phyloP scores from a whole-genome alignment of 2,113 vertebrate species.

The Balaenoptera acutorostrata region DNA sequence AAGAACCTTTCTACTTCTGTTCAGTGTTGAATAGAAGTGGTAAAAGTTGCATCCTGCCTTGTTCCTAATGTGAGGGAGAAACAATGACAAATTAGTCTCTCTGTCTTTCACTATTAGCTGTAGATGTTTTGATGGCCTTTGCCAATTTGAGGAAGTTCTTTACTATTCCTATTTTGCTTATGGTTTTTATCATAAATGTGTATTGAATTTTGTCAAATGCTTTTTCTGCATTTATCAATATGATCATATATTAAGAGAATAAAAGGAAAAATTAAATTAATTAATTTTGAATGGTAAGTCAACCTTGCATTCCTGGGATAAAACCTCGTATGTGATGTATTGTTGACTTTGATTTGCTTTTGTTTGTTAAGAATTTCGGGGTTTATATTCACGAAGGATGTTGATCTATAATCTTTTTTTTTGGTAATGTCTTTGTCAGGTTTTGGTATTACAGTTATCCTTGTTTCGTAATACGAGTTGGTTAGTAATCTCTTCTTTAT shows the following conservation, averaged over 20 bases:
- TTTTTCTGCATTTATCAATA: background rate
- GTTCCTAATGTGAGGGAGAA: background rate
- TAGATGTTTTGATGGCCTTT: background rate
- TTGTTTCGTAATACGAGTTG: background rate
- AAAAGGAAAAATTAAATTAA: background rate
- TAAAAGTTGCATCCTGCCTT: background rate
- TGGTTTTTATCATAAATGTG: background rate
- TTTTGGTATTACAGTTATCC: background rate
- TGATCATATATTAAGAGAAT: background rate
- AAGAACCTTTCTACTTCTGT: background rate
- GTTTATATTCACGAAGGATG: background rate
- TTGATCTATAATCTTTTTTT: background rate
- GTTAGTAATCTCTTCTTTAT: background rate
- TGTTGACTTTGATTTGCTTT: slow-evolving; percentile 1
- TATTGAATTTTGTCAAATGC: background rate
- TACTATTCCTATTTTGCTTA: background rate
- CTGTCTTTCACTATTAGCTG: background rate
- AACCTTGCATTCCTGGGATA: background rate
- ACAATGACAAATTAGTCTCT: background rate
- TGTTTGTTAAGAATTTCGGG: background rate
- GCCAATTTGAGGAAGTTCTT: background rate
- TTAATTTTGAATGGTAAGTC: background rate
- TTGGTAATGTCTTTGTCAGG: background rate
- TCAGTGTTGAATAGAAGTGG: background rate
- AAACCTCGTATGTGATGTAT: background rate